Conservation (phyloP, 2,113 vertebrate species). For the Tenrec ecaudatus region DNA sequence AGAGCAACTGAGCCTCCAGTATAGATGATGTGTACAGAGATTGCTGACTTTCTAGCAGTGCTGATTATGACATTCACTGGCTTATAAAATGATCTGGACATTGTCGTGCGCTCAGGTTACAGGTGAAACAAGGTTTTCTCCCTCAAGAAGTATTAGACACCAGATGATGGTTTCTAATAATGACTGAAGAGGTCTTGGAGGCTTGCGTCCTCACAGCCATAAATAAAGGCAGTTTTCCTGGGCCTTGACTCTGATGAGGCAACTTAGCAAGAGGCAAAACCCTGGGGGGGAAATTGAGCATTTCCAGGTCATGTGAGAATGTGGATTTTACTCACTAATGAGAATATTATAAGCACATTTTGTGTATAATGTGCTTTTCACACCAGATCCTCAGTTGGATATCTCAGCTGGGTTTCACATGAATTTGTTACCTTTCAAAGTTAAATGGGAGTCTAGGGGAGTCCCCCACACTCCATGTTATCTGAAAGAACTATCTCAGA, state of each 20-base stretch:
- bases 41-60: constrained; percentile 37
- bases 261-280: constrained; percentile 47
- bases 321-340: constrained; percentile 58
- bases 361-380: constrained; percentile 52
- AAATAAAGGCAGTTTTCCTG: constrained; percentile 53
- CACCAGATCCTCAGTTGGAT: constrained; percentile 28
- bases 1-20: neutral
- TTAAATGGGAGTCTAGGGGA: constrained; percentile 45
- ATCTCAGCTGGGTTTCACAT: constrained; percentile 54
- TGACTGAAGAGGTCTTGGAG: constrained; percentile 43
- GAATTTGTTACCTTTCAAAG: constrained; percentile 60
- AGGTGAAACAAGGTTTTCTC: constrained; percentile 41
- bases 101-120: constrained; percentile 40
- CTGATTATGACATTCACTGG: neutral
- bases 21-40: neutral
- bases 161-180: neutral
- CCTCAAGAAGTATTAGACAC: constrained; percentile 41
- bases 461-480: neutral
- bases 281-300: constrained; percentile 56
- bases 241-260: constrained; percentile 48
- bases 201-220: neutral
- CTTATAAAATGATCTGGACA: constrained; percentile 43
- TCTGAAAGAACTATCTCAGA: neutral
- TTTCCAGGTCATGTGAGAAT: constrained; percentile 54
- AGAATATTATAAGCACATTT: constrained; percentile 62